Base-by-base conservation (phyloP, 2,113 vertebrate genomes). In the Eolophus roseicapilla region DNA sequence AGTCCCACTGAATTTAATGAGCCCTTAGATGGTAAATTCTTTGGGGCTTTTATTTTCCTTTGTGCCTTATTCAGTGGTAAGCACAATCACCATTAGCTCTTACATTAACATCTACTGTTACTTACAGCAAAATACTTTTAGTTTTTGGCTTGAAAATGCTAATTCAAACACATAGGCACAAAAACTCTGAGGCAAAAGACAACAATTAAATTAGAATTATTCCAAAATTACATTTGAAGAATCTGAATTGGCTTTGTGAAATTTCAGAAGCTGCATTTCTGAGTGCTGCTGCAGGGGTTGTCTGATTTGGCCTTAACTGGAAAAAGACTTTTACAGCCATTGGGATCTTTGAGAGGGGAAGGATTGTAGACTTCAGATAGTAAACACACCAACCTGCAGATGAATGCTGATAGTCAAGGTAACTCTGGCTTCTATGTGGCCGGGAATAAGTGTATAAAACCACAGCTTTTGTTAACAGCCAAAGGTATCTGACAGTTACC, bases 91-190 rank as follows among this genome's bases (percentile, higher is more conserved):
- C 69, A 87, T 95, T 95, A 92, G 84, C 47, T 95, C 89, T 87
- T 82, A 69, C 86, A 71, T 95, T 92, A 91, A 75, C 74, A 85
- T 90, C 89, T 95, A 53, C 67, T 90, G 84, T 96, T 95, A 93
- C 88, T 95, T 94, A 89, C 57, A 94, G 91, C 78, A 94, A 95
- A 95, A 87, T 82, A 84, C 86, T 95, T 95, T 94, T 77, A 95
- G 65, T 59, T 95, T 95, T 96, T 95, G 91, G 70, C 93, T 94
- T 94, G 39, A 87, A 92, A 94, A 84, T 76, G 27, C 29, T 73
- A 84, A 91, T 85, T 82, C 62, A 78, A 76, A 91, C 47, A 78
- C 52, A 68, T 4, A 49, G 46, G 44, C 74, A 82, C 41, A 91
- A 89, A 92, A 96, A 49, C 44, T 92, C 79, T 35, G 62, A 76